These are phyloP conservation scores for Tapirus indicus DNA, from an alignment of 2,797 vertebrate genomes.

Conservation along the genomic window DNA sequence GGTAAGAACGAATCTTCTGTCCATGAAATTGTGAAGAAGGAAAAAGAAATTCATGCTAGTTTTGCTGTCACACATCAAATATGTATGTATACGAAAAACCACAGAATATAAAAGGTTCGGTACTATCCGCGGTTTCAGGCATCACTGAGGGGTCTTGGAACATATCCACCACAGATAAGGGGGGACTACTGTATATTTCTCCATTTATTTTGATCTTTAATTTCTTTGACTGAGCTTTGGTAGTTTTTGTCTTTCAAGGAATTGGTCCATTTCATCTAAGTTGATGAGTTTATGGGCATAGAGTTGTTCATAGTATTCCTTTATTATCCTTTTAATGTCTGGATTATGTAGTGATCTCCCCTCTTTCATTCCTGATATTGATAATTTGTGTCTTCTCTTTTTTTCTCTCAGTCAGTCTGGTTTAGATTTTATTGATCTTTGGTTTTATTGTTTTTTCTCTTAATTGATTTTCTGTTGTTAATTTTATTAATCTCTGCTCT, in stretches of 20 bases:
- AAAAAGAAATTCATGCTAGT: too few relatives aligned
- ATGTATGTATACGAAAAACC: too few relatives aligned
- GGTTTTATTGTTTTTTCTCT: background rate
- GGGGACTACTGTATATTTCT: background rate
- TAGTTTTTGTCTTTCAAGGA: conserved; percentile 37
- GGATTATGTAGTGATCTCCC: background rate
- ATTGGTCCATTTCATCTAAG: background rate
- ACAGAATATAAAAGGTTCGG: too few relatives aligned
- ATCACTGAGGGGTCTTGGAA: too few relatives aligned
- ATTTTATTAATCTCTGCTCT: conserved; percentile 44
- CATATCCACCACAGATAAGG: too few relatives aligned
- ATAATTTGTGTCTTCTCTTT: background rate
- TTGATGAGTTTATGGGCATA: conserved; percentile 11
- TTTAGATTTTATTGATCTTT: conserved; percentile 45
- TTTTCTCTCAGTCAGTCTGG: background rate
- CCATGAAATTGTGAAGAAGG: too few relatives aligned
- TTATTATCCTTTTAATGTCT: conserved; percentile 25
- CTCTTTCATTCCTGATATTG: background rate
- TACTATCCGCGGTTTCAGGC: too few relatives aligned
- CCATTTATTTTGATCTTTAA: conserved; percentile 17
- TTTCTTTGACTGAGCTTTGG: conserved; percentile 16
- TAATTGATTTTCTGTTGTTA: conserved; percentile 17
- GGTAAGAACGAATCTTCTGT: too few relatives aligned
- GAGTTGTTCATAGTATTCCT: conserved; percentile 1
- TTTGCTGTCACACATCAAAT: too few relatives aligned